A percentile compares a stretch with the other conserved stretches of the same genome.
Evolutionary conservation across 2,888 invertebrate species (phyloP).

Genomic region (Oligia fasciuncula): DNA sequence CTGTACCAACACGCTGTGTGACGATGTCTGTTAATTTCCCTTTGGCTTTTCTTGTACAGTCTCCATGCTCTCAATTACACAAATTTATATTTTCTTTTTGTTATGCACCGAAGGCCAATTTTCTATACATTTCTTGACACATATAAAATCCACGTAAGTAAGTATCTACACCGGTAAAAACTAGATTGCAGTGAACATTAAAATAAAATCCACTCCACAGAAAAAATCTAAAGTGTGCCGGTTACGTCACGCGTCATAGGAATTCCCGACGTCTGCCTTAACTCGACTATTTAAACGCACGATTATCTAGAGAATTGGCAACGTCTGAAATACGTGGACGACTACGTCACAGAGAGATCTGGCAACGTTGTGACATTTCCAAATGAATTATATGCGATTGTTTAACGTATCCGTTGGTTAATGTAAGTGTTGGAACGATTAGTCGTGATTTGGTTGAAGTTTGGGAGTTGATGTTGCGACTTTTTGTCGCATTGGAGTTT

Average conservation of each 20-base stretch:
- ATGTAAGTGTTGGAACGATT: slow-evolving; percentile 19
- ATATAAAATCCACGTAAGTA: background rate
- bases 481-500: slow-evolving; percentile 13
- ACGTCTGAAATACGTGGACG: slow-evolving; percentile 58
- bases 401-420: slow-evolving; percentile 38
- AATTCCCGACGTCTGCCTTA: slow-evolving; percentile 41
- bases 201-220: slow-evolving; percentile 3
- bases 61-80: background rate
- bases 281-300: slow-evolving; percentile 48
- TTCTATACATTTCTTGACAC: slow-evolving; percentile 40
- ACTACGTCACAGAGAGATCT: slow-evolving; percentile 56
- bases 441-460: slow-evolving; percentile 13
- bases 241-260: slow-evolving; percentile 42
- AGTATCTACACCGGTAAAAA: slow-evolving; percentile 9
- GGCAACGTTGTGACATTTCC: slow-evolving; percentile 57
- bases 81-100: background rate
- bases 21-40: background rate
- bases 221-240: slow-evolving; percentile 22
- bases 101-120: background rate
- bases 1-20: background rate
- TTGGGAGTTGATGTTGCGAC: slow-evolving; percentile 7
- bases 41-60: background rate
- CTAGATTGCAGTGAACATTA: slow-evolving; percentile 4
- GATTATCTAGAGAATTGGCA: slow-evolving; percentile 56
- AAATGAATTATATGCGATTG: slow-evolving; percentile 59